Percentiles rank a stretch among this genome's conserved stretches.
phyloP scores from a whole-genome alignment of 23 tunicate genomes.

The Diplosoma virens region DNA sequence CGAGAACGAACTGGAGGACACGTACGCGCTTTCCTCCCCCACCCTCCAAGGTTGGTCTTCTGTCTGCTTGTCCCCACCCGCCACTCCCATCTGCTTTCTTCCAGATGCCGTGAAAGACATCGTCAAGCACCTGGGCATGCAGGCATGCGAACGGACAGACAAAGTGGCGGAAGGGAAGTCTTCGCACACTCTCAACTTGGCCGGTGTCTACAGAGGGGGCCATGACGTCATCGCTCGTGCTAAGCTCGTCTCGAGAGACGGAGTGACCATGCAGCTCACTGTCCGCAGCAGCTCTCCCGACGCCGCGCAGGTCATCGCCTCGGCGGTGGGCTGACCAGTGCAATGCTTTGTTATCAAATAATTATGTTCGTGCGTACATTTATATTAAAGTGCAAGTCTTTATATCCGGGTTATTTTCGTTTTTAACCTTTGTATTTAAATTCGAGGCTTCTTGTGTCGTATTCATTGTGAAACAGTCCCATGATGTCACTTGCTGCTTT shows the following conservation, averaged over 20 bases:
- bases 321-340: conserved; percentile 66
- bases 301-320: conserved; percentile 76
- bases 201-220: conserved; percentile 95
- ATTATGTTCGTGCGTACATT: too few species aligned
- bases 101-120: conserved; percentile 90
- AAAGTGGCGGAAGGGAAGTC: conserved; percentile 90
- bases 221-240: conserved; percentile 85
- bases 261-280: conserved; percentile 97
- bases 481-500: too few species aligned
- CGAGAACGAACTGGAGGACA: conserved; percentile 87
- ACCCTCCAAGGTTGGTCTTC: conserved; percentile 62
- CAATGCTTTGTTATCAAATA: too few species aligned
- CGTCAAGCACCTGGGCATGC: conserved; percentile 89
- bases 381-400: too few species aligned
- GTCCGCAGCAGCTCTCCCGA: conserved; percentile 74
- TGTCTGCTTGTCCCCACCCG: background rate
- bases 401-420: too few species aligned
- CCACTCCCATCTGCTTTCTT: background rate
- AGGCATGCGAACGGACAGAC: conserved; percentile 94
- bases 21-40: conserved; percentile 74
- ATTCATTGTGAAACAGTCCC: too few species aligned
- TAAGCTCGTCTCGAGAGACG: conserved; percentile 85
- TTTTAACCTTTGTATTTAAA: too few species aligned
- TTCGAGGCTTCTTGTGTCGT: too few species aligned
- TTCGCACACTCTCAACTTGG: conserved; percentile 66